Evolutionary conservation across 2,888 invertebrate genomes (phyloP), one percentile per base, ranked within the genome.

Genomic region (Hypselothyrea guttata): DNA sequence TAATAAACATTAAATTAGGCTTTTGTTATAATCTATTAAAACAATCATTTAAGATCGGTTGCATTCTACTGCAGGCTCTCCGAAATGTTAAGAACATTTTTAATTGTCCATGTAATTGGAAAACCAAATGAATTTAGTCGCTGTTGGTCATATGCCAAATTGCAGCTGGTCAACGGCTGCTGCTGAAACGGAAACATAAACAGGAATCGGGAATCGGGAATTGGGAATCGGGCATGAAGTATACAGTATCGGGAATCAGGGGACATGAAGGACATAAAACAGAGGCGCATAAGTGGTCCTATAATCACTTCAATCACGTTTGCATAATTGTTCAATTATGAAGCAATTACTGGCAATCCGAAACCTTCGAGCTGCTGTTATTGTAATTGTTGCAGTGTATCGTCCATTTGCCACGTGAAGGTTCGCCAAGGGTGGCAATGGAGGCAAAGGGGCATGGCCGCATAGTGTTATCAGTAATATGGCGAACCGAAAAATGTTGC

Each of bases 271-370:
- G 64, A 69, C 51, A 79, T 61, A 22, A 81, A 76, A 72, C 78
- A 79, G 47, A 55, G 66, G 52, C 63, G 58, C 78, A 77, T 84
- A 82, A 82, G 83, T 75, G 82, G 63, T 57, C 71, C 71, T 71
- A 82, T 78, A 78, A 78, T 78, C 78, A 82, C 78, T 78, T 84
- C 83, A 78, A 84, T 84, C 85, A 79, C 70, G 85, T 79, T 82
- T 82, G 83, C 85, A 84, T 84, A 84, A 84, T 79, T 79, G 79
- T 84, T 79, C 85, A 79, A 79, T 79, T 79, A 79, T 84, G 79
- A 78, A 65, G 79, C 79, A 79, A 79, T 79, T 79, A 79, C 72
- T 61, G 75, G 31, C 58, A 67, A 75, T 67, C 57, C 61, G 49
- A 61, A 60, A 51, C 61, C 67, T 66, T 69, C 46, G 55, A 56